Percentiles rank a stretch among this genome's conserved stretches.
These are phyloP conservation scores for Melanchra persicariae DNA, from an alignment of 2,888 invertebrate species.

Conservation along the genomic window DNA sequence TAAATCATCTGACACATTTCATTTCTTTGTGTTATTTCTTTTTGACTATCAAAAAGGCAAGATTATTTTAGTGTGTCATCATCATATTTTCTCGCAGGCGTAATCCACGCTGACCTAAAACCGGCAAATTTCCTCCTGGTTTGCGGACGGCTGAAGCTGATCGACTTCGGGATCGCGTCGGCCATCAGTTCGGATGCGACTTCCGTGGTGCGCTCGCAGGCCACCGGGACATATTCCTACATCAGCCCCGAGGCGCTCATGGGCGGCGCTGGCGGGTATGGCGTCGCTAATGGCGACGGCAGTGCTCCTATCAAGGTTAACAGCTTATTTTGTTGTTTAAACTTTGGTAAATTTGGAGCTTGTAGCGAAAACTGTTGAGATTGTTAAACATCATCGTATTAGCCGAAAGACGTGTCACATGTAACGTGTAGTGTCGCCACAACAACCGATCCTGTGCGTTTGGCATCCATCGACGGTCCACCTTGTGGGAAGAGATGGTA, in stretches of 20 bases:
- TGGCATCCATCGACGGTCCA: too few species aligned
- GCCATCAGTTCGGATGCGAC: conserved; percentile 97
- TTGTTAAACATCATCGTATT: too few species aligned
- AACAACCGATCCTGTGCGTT: too few species aligned
- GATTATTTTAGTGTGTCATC: not conserved
- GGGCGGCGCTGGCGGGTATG: conserved; percentile 90
- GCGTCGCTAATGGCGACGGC: conserved; percentile 77
- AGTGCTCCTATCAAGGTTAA: conserved; percentile 84
- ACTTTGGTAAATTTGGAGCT: too few species aligned
- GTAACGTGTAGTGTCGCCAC: too few species aligned
- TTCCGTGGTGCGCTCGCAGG: conserved; percentile 95
- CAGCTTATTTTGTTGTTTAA: not conserved
- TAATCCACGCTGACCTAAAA: conserved; percentile 99
- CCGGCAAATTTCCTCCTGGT: conserved; percentile 98
- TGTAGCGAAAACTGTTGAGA: too few species aligned
- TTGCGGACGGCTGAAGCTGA: conserved; percentile 96
- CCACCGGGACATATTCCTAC: conserved; percentile 97
- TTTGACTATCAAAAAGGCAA: not conserved
- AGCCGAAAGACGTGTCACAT: too few species aligned
- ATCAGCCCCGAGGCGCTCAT: conserved; percentile 98
- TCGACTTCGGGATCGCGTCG: conserved; percentile 99
- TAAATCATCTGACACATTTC: too few species aligned
- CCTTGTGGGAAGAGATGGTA: too few species aligned
- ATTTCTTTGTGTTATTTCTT: too few species aligned
- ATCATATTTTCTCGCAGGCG: conserved; percentile 90